Evolutionary conservation across 1,140 invertebrate species (phyloP), one percentile per base, ranked within the genome.

Genomic region (Calliphora vicina): DNA sequence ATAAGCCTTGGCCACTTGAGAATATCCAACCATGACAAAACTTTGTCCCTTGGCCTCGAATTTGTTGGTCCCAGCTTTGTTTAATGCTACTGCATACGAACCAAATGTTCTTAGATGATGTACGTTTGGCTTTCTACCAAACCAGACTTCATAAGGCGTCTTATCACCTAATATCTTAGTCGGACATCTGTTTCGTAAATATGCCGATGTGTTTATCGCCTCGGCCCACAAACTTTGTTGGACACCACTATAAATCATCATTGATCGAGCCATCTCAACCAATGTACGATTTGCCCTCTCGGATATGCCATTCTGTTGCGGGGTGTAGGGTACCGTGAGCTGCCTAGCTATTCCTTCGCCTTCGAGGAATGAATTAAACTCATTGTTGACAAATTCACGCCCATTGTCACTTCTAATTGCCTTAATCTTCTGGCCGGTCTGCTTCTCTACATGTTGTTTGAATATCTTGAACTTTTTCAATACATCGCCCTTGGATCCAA

Each of bases 211-310:
- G 13, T 86, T 84, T 1, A 89, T 80, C 5, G 91, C 91, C 85
- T 92, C 92, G 9, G 89, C 91, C 91, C 91, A 93, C 84, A 88
- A 91, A 27, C 72, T 82, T 26, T 89, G 87, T 10, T 80, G 29
- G 50, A 92, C 81, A 3, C 87, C 83, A 74, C 88, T 85, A 76
- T 90, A 89, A 10, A 86, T 67, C 26, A 92, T 80, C 88, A 91
- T 88, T 27, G 84, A 83, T 26, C 85, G 35, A 3, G 84, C 83
- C 78, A 82, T 83, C 82, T 87, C 86, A 1, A 85, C 74, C 9
- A 87, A 73, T 57, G 84, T 86, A 12, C 84, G 80, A 43, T 86
- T 87, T 57, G 83, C 81, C 9, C 84, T 82, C 83, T 92, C 90
- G 74, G 87, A 84, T 15, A 87, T 84, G 15, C 89, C 90, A 86